A percentile compares a stretch with the other conserved stretches of the same genome.
Conservation (phyloP, 2,888 invertebrate genomes). For the Phengaris arion region DNA sequence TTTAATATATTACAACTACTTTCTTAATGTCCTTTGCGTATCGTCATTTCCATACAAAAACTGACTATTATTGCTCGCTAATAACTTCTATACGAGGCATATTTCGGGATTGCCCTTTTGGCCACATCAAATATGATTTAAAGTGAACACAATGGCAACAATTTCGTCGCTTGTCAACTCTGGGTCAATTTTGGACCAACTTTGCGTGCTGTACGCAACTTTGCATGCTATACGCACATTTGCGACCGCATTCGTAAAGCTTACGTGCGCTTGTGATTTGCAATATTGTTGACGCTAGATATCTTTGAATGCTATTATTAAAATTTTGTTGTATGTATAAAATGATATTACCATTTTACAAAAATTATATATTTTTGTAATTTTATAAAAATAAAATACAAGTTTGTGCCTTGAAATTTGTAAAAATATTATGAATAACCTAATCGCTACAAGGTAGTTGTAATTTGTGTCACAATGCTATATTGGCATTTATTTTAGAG, state of each 20-base stretch:
- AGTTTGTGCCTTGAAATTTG: not conserved
- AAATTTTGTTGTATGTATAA: constrained; percentile 3
- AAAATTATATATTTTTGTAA: constrained; percentile 1
- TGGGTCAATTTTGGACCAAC: too few species aligned
- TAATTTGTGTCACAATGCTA: not conserved
- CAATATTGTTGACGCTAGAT: not conserved
- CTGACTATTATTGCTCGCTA: too few species aligned
- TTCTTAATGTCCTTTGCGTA: too few species aligned
- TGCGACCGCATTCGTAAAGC: not conserved
- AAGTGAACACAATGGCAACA: too few species aligned
- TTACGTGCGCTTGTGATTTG: not conserved
- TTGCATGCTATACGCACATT: not conserved
- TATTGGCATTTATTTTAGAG: not conserved
- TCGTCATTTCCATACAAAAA: too few species aligned
- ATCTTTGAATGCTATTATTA: constrained; percentile 5
- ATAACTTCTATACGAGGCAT: too few species aligned
- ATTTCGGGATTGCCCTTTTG: too few species aligned
- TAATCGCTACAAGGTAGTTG: not conserved
- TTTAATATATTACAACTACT: too few species aligned
- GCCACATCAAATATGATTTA: too few species aligned
- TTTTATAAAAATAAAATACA: not conserved
- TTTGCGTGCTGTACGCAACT: not conserved
- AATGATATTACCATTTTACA: not conserved
- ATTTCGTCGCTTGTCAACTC: too few species aligned
- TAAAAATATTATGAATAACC: not conserved